Conservation (phyloP, 2,888 invertebrate species). For the Polyommatus icarus region DNA sequence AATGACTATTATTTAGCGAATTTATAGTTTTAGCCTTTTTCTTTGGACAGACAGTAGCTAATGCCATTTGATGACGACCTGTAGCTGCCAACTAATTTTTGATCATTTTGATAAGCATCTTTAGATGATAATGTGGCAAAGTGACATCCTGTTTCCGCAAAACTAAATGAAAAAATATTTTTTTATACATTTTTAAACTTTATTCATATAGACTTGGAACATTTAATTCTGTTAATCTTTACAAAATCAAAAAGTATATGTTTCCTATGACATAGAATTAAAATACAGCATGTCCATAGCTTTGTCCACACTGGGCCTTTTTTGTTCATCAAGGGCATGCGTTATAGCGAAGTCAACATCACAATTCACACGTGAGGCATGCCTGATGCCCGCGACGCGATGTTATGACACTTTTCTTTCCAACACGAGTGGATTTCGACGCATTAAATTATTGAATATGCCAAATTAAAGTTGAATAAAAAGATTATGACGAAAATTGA, state of each 20-base stretch:
- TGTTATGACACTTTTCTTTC: no score
- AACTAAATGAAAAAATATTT: not conserved
- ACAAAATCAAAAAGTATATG: not conserved
- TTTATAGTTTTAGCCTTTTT: conserved; percentile 57
- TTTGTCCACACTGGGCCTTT: no score
- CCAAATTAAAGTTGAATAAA: no score
- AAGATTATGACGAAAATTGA: no score
- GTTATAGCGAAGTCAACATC: no score
- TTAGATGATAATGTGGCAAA: not conserved
- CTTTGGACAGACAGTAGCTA: conserved; percentile 42
- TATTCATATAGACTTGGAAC: no score
- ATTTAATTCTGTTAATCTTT: not conserved
- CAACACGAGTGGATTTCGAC: no score
- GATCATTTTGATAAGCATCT: not conserved
- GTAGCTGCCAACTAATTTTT: not conserved
- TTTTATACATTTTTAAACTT: no score
- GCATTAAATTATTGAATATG: no score
- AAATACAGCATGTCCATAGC: not conserved
- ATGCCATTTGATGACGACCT: conserved; percentile 45
- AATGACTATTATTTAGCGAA: conserved; percentile 71
- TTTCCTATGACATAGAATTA: not conserved
- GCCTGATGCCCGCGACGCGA: no score
- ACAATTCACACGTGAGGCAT: no score
- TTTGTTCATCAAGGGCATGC: no score
- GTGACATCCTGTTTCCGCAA: not conserved